Base-by-base conservation (phyloP, 2,797 vertebrate species). In the Xerus rutilus region DNA sequence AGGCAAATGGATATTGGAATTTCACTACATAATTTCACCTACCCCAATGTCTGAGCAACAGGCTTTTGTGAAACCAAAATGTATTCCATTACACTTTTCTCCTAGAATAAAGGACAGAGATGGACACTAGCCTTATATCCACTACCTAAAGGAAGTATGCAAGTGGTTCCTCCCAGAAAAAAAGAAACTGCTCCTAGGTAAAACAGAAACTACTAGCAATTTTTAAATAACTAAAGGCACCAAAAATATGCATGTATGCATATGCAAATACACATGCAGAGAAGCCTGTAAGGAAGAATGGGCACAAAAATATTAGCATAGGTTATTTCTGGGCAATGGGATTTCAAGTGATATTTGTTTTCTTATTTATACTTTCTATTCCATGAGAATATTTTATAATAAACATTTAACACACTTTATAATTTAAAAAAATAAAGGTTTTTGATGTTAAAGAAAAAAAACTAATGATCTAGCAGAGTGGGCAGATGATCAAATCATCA, bases 151-250 rank as follows among this genome's bases (percentile, higher is more conserved):
- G 67, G 25, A 78, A 7, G 45, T 3, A 11, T 32, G 9, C 20
- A 88, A 54, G 43, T 23, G 59, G 30, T 35, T 84, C 47, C 67
- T 70, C 23, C 30, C 52, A 25, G 39, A 64, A 62, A 52, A 52
- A 74, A 64, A 28, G 14, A 49, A 43, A 9, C 69, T 45, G 7
- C 11, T 72, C 4, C 64, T 65, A 32, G 64, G 64, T 76, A 49
- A 86, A 87, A 83, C 39, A 89, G 72, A 89, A 57, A 13, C 18
- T 45, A 32, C 20, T 35, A n/a, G 45, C 25, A 86, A 83, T 73
- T 89, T 65, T 95, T 73, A 93, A 74, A 47, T 83, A 74, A 86
- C 2, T 20, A 62, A 93, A 91, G 35, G 52, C 15, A 62, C 76
- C 64, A 65, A 72, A 86, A 74, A 73, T 30, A 47, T 18, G 3